Base-by-base conservation (phyloP, 2,113 vertebrate genomes). In the Sula dactylatra region DNA sequence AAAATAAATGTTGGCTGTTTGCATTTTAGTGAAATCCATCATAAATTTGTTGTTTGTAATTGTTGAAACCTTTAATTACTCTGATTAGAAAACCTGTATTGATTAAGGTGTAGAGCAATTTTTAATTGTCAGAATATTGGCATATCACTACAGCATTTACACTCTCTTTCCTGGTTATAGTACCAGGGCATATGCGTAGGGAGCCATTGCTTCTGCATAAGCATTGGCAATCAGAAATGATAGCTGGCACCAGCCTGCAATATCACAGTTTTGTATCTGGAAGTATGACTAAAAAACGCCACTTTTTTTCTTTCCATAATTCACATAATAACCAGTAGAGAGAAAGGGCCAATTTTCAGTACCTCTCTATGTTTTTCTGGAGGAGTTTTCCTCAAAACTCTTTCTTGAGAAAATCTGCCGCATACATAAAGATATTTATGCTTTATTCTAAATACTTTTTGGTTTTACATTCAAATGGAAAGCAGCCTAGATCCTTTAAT, bases 121-220 rank as follows among this genome's bases (percentile, higher is more conserved):
- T 80, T 71, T 76, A 54, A 84, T 86, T 89, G 49, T 18, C 54
- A 12, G 49, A 92, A 73, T 52, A 82, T 10, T 83, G 62, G 25
- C 27, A 12, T 65, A 36, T 81, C 40, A 31, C 47, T 69, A 27
- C 55, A 89, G 38, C 47, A 31, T 56, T 91, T 70, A 50, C 17
- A 8, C 13, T 74, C 7, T 17, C 6, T 93, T 90, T 56, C 61
- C 36, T 88, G 36, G 19, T 84, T 72, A 11, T 71, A 82, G 58
- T 62, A 52, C 67, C 7, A 1, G 19, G 64, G 71, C 1, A 10
- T 56, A 20, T 4, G 34, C 0, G 1, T 55, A 45, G 70, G 65
- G 69, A 61, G 22, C 13, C 4, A 49, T 64, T 96, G 74, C 62
- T 92, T 82, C n/a, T 84, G 26, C 16, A 5, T 31, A 71, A 88